Conservation (phyloP, 2,888 invertebrate genomes). For the Dasypogon diadema region DNA sequence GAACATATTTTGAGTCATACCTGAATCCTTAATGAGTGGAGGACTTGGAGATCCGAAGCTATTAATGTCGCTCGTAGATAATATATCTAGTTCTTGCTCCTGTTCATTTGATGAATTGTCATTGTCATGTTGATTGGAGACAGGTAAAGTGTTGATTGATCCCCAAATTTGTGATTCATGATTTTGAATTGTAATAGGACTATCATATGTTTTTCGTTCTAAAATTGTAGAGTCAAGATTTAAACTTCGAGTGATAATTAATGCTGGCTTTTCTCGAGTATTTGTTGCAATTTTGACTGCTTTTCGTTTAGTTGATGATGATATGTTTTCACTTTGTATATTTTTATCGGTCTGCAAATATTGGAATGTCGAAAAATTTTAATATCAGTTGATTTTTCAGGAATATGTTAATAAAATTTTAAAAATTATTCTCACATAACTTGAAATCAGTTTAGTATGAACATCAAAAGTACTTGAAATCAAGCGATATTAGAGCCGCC, state of each 20-base stretch:
- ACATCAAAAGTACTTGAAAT: no score
- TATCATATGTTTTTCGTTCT: neutral
- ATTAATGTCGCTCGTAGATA: slow-evolving; percentile 36
- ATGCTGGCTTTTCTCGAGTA: slow-evolving; percentile 8
- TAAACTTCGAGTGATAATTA: neutral
- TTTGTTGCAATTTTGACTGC: slow-evolving; percentile 30
- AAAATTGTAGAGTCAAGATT: slow-evolving; percentile 14
- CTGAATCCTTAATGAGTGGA: slow-evolving; percentile 46
- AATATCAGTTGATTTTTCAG: neutral
- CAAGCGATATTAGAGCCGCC: no score
- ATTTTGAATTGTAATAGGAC: slow-evolving; percentile 37
- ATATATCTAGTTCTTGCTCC: slow-evolving; percentile 5
- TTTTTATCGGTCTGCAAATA: slow-evolving; percentile 35
- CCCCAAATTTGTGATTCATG: slow-evolving; percentile 18
- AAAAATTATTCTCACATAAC: slow-evolving; percentile 14
- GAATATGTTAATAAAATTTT: neutral
- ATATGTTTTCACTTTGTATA: slow-evolving; percentile 14
- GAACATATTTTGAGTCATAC: slow-evolving; percentile 54
- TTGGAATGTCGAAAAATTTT: neutral
- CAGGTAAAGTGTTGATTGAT: slow-evolving; percentile 21
- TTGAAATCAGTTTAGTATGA: no score
- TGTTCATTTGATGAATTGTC: slow-evolving; percentile 6
- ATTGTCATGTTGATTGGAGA: slow-evolving; percentile 51
- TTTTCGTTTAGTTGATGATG: slow-evolving; percentile 40
- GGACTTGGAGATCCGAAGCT: neutral